Evolutionary conservation across 2,797 vertebrate species (phyloP).

Genomic region (Sebastes glaucus): DNA sequence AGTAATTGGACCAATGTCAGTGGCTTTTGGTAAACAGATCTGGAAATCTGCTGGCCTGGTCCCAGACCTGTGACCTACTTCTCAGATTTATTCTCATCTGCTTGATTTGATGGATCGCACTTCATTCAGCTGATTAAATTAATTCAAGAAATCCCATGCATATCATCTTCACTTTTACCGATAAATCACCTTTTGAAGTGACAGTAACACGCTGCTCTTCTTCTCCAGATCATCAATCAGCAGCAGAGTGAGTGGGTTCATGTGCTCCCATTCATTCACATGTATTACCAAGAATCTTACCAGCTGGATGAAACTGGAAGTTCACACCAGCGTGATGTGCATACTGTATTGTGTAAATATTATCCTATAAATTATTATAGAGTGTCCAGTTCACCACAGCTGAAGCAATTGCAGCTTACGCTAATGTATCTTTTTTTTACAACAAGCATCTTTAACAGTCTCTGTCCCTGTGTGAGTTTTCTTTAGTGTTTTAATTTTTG

Average conservation of each 20-base stretch:
- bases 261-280: slow-evolving; percentile 29
- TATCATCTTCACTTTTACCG: neutral
- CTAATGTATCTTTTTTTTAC: too few relatives aligned
- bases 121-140: neutral
- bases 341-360: neutral
- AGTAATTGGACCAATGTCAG: neutral
- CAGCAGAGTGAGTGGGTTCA: slow-evolving; percentile 17
- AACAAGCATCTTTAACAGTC: too few relatives aligned
- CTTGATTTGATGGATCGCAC: neutral
- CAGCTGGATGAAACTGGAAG: neutral
- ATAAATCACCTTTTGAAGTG: slow-evolving; percentile 44
- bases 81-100: neutral
- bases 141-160: neutral
- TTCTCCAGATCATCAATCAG: slow-evolving; percentile 47
- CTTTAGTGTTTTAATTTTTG: too few relatives aligned
- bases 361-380: neutral
- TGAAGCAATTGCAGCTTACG: neutral
- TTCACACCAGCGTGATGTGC: neutral
- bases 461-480: too few relatives aligned
- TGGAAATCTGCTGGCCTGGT: neutral
- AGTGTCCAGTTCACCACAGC: neutral
- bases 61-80: neutral
- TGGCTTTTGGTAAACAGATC: neutral
- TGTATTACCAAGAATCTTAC: slow-evolving; percentile 5
- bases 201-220: slow-evolving; percentile 19